Evolutionary conservation across 64 coral and sea anemone species (phyloP).

Genomic region (Actinia tenebrosa): DNA sequence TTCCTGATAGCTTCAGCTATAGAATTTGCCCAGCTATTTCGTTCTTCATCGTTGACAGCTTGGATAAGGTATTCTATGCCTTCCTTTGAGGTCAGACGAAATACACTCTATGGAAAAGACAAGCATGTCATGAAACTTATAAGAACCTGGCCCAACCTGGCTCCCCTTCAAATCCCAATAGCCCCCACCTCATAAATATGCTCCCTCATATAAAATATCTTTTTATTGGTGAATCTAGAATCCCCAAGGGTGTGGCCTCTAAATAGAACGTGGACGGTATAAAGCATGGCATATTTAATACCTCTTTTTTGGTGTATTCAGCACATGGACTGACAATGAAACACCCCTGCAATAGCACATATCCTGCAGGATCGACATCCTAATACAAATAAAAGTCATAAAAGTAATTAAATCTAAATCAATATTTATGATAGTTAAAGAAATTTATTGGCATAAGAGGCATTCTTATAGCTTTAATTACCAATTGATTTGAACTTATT

Average conservation of each 20-base stretch:
- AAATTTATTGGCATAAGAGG: too few relatives aligned
- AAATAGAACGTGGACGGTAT: too few relatives aligned
- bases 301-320: constrained; percentile 99
- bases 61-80: constrained; percentile 84
- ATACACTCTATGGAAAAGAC: constrained; percentile 57
- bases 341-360: constrained; percentile 70
- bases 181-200: too few relatives aligned
- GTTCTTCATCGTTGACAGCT: constrained; percentile 80
- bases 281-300: neutral
- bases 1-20: constrained; percentile 83
- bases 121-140: neutral
- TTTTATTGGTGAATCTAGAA: too few relatives aligned
- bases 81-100: constrained; percentile 73
- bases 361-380: constrained; percentile 55
- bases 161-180: too few relatives aligned
- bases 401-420: too few relatives aligned
- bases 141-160: neutral
- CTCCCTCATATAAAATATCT: too few relatives aligned
- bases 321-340: constrained; percentile 90
- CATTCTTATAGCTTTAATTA: neutral
- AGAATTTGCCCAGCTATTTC: constrained; percentile 70
- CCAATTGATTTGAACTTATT: neutral
- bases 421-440: too few relatives aligned
- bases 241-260: too few relatives aligned
- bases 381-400: neutral